Evolutionary conservation across 2,113 vertebrate genomes (phyloP).

Genomic region (Takifugu bimaculatus): DNA sequence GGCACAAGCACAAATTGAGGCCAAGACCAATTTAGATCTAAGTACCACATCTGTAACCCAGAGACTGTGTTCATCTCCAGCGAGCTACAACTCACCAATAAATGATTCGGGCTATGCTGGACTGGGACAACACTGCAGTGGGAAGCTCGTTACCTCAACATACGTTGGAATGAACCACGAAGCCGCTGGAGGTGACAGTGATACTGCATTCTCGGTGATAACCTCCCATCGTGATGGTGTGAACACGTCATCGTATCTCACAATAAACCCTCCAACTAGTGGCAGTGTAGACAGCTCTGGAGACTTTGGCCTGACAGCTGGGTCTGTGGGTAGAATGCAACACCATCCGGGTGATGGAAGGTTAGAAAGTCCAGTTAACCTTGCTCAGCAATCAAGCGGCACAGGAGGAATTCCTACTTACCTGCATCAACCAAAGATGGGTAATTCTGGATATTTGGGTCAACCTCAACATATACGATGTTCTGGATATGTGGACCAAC

Average conservation of each 20-base stretch:
- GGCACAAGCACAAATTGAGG: slow-evolving; percentile 72
- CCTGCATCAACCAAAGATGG: slow-evolving; percentile 53
- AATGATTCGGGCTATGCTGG: slow-evolving; percentile 74
- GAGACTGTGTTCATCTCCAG: slow-evolving; percentile 68
- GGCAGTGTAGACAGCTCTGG: slow-evolving; percentile 69
- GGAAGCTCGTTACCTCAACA: slow-evolving; percentile 33
- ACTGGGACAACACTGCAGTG: slow-evolving; percentile 56
- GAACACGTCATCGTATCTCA: slow-evolving; percentile 65
- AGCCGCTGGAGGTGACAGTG: slow-evolving; percentile 50
- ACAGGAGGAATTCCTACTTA: slow-evolving; percentile 46
- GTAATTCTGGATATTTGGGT: slow-evolving; percentile 58
- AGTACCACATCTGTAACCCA: slow-evolving; percentile 57
- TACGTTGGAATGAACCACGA: slow-evolving; percentile 64
- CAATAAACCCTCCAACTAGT: slow-evolving; percentile 65
- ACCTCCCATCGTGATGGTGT: slow-evolving; percentile 59
- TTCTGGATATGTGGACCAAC: slow-evolving; percentile 59
- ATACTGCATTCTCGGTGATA: slow-evolving; percentile 61
- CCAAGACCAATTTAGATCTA: slow-evolving; percentile 70
- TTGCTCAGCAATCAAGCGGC: slow-evolving; percentile 58
- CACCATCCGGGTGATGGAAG: slow-evolving; percentile 60
- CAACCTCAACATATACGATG: slow-evolving; percentile 58
- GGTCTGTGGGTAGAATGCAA: slow-evolving; percentile 49
- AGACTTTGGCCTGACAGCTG: slow-evolving; percentile 64
- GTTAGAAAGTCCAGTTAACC: slow-evolving; percentile 62
- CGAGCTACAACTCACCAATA: slow-evolving; percentile 69